Base-by-base conservation (phyloP, 2,113 vertebrate genomes). In the Pandion haliaetus region DNA sequence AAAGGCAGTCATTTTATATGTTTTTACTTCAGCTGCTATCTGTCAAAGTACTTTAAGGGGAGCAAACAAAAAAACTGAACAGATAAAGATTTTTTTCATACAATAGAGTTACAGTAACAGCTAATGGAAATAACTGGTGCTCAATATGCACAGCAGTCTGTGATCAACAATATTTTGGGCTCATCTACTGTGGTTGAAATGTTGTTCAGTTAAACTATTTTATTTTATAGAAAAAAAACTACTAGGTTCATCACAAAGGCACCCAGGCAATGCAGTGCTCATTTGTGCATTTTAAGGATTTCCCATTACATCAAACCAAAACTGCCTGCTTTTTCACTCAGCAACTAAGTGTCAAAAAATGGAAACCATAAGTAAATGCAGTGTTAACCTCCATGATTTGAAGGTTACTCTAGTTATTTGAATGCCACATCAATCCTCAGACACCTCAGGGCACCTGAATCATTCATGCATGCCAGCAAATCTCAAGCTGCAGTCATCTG, bases 401-500 rank as follows among this genome's bases (percentile, higher is more conserved):
- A 90, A 93, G 81, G 84, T 76, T 85, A 85, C 45, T 89, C n/a
- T 70, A n/a, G 54, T 89, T 91, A 91, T 58, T 23, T 54, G 77
- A 95, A 72, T 87, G 82, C 28, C 58, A 85, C 86, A 89, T 94
- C 73, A 89, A 85, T 89, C 69, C 88, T 86, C 49, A 86, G 47
- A 71, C 94, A 92, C 90, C 86, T 95, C 72, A 42, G 70, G 86
- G 91, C 94, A 97, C 83, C 81, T 85, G 77, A 95, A 87, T 94
- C 94, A 82, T 57, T 87, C 86, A 55, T 8, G 23, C 61, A 49
- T 36, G 83, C 57, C 86, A 86, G 58, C 44, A 85, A 49, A 78
- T 88, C 86, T 92, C 88, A 87, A 45, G 31, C 23, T 93, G 81
- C 86, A 87, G 73, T 52, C 61, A 84, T 76, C 19, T 69, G 78